Percentiles rank a stretch among this genome's conserved stretches.
Conservation (phyloP, 2,888 invertebrate genomes). For the Lissonota sp. region DNA sequence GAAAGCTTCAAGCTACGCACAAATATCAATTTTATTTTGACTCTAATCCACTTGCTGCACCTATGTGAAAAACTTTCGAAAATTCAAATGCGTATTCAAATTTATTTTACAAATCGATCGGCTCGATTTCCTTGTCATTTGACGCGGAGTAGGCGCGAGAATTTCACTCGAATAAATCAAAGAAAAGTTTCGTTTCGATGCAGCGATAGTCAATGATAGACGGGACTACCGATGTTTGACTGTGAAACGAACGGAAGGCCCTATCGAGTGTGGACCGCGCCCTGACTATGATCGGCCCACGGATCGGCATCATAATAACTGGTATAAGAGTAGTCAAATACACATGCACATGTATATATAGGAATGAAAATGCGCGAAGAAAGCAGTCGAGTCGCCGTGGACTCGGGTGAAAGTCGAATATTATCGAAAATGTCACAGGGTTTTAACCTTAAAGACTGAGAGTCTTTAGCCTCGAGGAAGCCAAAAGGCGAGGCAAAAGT, state of each 20-base stretch:
- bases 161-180: not conserved
- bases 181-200: not conserved
- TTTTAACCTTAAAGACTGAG: slow-evolving; percentile 79
- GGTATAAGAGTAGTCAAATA: not conserved
- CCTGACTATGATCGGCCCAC: slow-evolving; percentile 63
- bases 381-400: slow-evolving; percentile 74
- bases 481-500: slow-evolving; percentile 29
- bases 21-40: not conserved
- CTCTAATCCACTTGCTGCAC: not conserved
- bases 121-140: not conserved
- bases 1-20: too few species aligned
- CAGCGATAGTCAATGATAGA: slow-evolving; percentile 17
- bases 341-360: slow-evolving; percentile 15
- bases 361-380: slow-evolving; percentile 78
- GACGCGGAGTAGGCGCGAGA: too few species aligned
- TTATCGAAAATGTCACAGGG: slow-evolving; percentile 81
- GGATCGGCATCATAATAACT: slow-evolving; percentile 49
- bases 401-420: slow-evolving; percentile 78
- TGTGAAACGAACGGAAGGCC: slow-evolving; percentile 57
- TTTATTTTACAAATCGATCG: not conserved
- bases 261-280: slow-evolving; percentile 61
- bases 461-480: slow-evolving; percentile 62
- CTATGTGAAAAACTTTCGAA: not conserved
- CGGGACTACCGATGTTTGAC: slow-evolving; percentile 27
- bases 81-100: not conserved